Evolutionary conservation across 2,113 vertebrate genomes (phyloP), one percentile per base, ranked within the genome.

Genomic region (Lota lota): DNA sequence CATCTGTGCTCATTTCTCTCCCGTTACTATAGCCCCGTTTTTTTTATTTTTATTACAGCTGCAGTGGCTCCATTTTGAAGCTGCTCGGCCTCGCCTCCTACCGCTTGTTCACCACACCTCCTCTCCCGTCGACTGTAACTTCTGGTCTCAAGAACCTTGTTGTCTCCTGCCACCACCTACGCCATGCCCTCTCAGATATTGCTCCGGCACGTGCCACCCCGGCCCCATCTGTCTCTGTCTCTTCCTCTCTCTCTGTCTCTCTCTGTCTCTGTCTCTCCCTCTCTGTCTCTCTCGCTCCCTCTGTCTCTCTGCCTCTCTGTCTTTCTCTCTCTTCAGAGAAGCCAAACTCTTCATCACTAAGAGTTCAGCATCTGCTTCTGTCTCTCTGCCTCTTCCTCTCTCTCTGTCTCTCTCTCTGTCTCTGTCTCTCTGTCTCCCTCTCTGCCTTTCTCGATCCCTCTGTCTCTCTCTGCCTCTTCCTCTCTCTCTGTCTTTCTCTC

Each of bases 321-420:
- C 60, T 68, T 40, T 22, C 64, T 47, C 67, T 16, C 60, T 73
- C 66, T 47, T 66, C 63, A 63, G 70, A 79, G 64, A 66, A 76
- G 77, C 77, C 22, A 76, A 78, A 75, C 72, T 83, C 76, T 85
- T 85, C 79, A 83, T 90, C 85, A 80, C 22, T 71, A 68, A 68
- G 64, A 78, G 51, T 71, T 82, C 78, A 83, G 72, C 64, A 58
- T 58, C 20, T 60, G 8, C 20, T 14, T 63, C 47, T 10, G 53
- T 54, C n/a, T 54, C 15, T 54, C 47, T 51, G 6, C 47, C 12
- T 12, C 47, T 51, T 12, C 47, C 12, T 12, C 47, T 51, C 47
- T 12, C 12, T 12, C 47, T 51, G 6, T 12, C 12, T 66, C 14
- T 7, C 16, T 15, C 59, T 24, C 56, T 19, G 3, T 18, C 56